Base-by-base conservation (phyloP, 1,140 invertebrate species). In the Lucilia sericata region DNA sequence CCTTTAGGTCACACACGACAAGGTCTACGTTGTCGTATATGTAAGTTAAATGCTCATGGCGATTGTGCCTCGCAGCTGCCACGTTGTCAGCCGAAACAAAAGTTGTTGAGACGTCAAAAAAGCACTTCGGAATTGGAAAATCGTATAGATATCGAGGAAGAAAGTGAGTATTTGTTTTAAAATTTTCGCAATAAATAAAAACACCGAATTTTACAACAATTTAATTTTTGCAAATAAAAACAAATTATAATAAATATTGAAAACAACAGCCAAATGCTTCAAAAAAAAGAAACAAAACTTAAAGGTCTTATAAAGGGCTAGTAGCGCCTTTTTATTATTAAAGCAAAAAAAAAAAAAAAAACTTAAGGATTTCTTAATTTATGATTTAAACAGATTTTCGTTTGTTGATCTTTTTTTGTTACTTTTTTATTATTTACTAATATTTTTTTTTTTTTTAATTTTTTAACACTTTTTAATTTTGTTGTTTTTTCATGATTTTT, bases 21-120 rank as follows among this genome's bases (percentile, higher is more conserved):
- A 92, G 97, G 97, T 5, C 91, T 98, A 8, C 95, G 97, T 86
- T 98, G 97, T 91, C 94, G 96, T 55, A 92, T 97, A 82, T 98
- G 97, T 90, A 98, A 98, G 91, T 94, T 96, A 90, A 98, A 98
- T 91, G 96, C 97, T 21, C 97, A 98, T 92, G 94, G 95, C 17
- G 97, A 98, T 89, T 98, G 97, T 90, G 96, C 95, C 93, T 95
- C 94, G 70, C 95, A 94, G 91, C 95, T 95, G 84, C 94, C 92
- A 86, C 95, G 93, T 91, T 98, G 95, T 92, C 96, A 96, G 91
- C 94, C 95, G 2, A 97, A 97, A 89, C 95, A 96, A 5, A 93
- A 95, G 49, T 93, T 98, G 30, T 92, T 98, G 49, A 93, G 97
- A 74, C 92, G 97, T 65, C 97, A 98, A 92, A 97, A 97, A 91